A percentile compares a stretch with the other conserved stretches of the same genome.
Conservation (phyloP, 2,888 invertebrate genomes). For the Sisyra terminalis region DNA sequence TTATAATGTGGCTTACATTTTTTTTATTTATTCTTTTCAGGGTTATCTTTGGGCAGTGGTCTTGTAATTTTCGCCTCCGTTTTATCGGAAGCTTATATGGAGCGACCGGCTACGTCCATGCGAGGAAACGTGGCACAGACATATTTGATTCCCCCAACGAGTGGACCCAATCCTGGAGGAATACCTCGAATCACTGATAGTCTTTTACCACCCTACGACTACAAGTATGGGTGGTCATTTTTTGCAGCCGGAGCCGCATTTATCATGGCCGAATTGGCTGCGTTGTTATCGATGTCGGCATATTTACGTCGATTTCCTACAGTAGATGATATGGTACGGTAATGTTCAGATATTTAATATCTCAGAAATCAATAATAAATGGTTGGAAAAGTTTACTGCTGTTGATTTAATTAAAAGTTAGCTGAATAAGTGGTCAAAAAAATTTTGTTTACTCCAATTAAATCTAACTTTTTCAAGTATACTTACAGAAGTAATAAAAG, state of each 20-base stretch:
- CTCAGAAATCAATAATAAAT: too few species aligned
- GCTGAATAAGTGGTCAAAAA: not conserved
- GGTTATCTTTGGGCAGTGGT: conserved; percentile 39
- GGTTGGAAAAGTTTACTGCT: too few species aligned
- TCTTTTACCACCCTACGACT: conserved; percentile 23
- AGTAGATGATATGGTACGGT: conserved; percentile 40
- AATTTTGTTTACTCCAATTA: not conserved
- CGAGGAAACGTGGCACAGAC: conserved; percentile 17
- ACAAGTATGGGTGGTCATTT: conserved; percentile 45
- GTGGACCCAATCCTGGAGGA: conserved; percentile 2
- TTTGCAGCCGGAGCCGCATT: conserved; percentile 40
- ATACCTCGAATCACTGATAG: conserved; percentile 17
- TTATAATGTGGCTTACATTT: not conserved
- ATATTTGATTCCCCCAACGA: conserved; percentile 1
- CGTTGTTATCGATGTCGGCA: conserved; percentile 37
- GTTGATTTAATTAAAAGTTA: not conserved
- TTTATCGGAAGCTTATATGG: conserved; percentile 38
- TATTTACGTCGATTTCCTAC: conserved; percentile 40
- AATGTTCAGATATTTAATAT: not conserved
- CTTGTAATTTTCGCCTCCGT: conserved; percentile 41
- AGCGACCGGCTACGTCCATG: conserved; percentile 25
- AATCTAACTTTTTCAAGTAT: too few species aligned
- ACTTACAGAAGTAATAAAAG: not conserved
- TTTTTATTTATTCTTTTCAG: conserved; percentile 24
- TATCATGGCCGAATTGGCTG: conserved; percentile 39